Evolutionary conservation across 1,140 invertebrate genomes (phyloP).

Genomic region (Scaptodrosophila lebanonensis): DNA sequence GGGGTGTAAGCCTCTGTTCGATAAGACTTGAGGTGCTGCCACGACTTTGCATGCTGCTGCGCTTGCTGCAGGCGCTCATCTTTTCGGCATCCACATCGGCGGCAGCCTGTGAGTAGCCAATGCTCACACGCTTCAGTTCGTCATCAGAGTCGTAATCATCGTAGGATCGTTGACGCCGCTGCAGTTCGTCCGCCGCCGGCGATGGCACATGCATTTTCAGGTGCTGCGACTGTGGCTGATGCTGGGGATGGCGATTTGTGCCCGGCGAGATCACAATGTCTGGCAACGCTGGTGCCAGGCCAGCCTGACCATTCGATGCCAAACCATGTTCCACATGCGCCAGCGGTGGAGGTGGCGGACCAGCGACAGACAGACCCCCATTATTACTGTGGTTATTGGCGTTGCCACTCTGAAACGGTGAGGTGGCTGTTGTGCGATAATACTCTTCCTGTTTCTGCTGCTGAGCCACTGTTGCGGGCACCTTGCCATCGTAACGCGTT

Average conservation of each 20-base stretch:
- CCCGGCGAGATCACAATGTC: conserved; percentile 74
- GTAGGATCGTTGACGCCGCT: conserved; percentile 80
- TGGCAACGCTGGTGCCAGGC: conserved; percentile 49
- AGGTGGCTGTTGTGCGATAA: conserved; percentile 75
- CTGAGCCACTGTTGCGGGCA: conserved; percentile 39
- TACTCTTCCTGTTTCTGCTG: conserved; percentile 72
- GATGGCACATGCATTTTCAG: conserved; percentile 46
- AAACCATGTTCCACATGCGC: conserved; percentile 39
- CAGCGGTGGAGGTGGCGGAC: conserved; percentile 42
- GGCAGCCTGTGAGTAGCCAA: conserved; percentile 88
- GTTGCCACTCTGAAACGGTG: conserved; percentile 61
- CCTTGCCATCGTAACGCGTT: conserved; percentile 59
- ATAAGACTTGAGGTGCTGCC: conserved; percentile 91
- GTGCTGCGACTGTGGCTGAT: conserved; percentile 44
- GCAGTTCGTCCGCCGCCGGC: conserved; percentile 9
- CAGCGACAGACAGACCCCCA: conserved; percentile 8
- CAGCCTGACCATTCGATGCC: too few species aligned
- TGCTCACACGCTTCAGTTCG: conserved; percentile 90
- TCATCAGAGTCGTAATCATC: conserved; percentile 95
- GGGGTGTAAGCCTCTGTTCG: conserved; percentile 88
- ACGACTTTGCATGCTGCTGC: conserved; percentile 92
- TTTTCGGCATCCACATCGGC: conserved; percentile 80
- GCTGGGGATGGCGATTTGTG: conserved; percentile 72
- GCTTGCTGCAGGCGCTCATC: conserved; percentile 86
- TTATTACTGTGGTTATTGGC: too few species aligned